Conservation (phyloP, 2,797 vertebrate species). For the Tympanoctomys barrerae region DNA sequence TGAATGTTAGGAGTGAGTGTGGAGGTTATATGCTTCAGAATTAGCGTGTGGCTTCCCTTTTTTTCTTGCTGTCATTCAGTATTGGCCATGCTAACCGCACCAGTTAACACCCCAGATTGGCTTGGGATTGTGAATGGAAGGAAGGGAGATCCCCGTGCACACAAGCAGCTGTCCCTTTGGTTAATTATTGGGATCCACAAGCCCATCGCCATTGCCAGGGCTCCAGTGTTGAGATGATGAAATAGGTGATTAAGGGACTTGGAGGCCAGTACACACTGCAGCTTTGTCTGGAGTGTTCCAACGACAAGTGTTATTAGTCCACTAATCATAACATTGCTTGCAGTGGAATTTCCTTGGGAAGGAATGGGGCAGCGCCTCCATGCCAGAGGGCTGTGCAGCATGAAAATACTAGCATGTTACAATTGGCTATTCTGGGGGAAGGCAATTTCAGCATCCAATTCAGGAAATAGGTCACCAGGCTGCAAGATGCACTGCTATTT, state of each 20-base stretch:
- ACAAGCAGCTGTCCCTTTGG: conserved; percentile 81
- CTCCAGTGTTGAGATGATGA: conserved; percentile 83
- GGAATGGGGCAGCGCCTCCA: conserved; percentile 82
- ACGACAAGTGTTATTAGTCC: conserved; percentile 85
- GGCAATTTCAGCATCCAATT: conserved; percentile 78
- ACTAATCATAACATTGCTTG: conserved; percentile 85
- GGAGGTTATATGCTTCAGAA: conserved; percentile 59
- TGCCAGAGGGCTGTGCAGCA: conserved; percentile 78
- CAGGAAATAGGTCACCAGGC: conserved; percentile 83
- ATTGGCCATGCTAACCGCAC: conserved; percentile 39
- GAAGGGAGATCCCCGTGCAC: conserved; percentile 79
- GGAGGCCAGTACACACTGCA: conserved; percentile 83
- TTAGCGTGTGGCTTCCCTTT: conserved; percentile 39
- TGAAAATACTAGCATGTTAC: conserved; percentile 82
- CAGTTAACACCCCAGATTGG: conserved; percentile 74
- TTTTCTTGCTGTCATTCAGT: conserved; percentile 58
- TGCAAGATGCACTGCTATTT: conserved; percentile 77
- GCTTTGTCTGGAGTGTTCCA: conserved; percentile 85
- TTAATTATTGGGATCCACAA: conserved; percentile 82
- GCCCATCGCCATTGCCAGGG: conserved; percentile 79
- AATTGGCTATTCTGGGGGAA: conserved; percentile 82
- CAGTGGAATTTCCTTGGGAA: conserved; percentile 86
- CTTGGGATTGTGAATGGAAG: conserved; percentile 78
- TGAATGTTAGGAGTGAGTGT: not conserved
- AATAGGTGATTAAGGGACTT: conserved; percentile 85